Conservation (phyloP, 2,113 vertebrate species). For the Pterocles burchelli region DNA sequence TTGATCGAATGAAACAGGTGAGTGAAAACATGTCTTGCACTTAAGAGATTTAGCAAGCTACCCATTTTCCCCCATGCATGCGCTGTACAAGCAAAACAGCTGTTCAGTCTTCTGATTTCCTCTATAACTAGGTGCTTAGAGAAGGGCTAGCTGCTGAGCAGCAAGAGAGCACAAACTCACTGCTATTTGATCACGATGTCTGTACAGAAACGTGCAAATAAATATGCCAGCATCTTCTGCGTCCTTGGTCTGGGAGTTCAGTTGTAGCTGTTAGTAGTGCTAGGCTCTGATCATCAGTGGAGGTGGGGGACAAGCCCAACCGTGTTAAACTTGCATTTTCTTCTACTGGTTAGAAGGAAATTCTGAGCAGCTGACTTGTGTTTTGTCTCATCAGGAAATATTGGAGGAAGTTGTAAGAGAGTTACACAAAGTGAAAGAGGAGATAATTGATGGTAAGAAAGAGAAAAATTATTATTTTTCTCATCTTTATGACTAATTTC, state of each 20-base stretch:
- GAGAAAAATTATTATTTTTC: slow-evolving; percentile 66
- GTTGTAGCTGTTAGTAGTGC: background rate
- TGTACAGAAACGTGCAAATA: slow-evolving; percentile 10
- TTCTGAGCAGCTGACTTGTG: slow-evolving; percentile 67
- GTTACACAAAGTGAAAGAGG: slow-evolving; percentile 98
- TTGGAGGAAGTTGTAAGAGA: slow-evolving; percentile 98
- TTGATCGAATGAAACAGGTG: slow-evolving; percentile 99
- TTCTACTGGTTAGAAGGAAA: slow-evolving; percentile 54
- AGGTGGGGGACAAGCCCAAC: slow-evolving; percentile 46
- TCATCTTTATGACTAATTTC: slow-evolving; percentile 64
- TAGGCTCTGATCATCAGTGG: background rate
- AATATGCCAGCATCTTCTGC: background rate
- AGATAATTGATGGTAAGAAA: slow-evolving; percentile 96
- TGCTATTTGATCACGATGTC: background rate
- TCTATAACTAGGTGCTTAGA: slow-evolving; percentile 16
- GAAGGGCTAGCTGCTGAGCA: slow-evolving; percentile 29
- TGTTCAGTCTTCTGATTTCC: slow-evolving; percentile 47
- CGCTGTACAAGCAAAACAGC: slow-evolving; percentile 37
- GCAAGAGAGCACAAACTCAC: background rate
- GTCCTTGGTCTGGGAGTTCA: slow-evolving; percentile 11
- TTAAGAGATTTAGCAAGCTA: background rate
- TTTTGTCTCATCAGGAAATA: slow-evolving; percentile 88
- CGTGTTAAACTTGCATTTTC: slow-evolving; percentile 50
- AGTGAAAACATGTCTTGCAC: background rate
- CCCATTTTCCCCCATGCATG: slow-evolving; percentile 65